Base-by-base conservation (phyloP, 1,140 invertebrate genomes). In the Philopotamus ludificatus region DNA sequence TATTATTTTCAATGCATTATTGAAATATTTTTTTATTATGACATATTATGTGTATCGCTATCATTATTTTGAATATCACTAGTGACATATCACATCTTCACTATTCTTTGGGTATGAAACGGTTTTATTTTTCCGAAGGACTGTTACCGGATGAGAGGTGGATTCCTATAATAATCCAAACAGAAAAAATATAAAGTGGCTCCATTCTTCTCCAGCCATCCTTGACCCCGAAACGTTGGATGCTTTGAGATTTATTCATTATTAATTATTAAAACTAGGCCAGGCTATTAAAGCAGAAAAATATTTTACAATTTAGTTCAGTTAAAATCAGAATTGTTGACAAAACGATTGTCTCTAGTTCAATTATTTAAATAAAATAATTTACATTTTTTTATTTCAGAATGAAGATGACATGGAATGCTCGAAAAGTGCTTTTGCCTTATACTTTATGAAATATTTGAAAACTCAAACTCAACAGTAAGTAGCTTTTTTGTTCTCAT, bases 391-490 rank as follows among this genome's bases (percentile, higher is more conserved):
- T 3, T 26, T 41, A 9, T 68, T 65, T 21, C 23, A 68, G 59
- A 54, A 65, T 45, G 50, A 51, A 23, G 54, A 60, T 4, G 44
- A 44, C 7, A 60, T 51, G 20, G 22, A 18, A 4, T 67, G 61
- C 51, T 65, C 68, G 15, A 45, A 58, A 50, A 54, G 45, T 28
- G 68, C 67, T 26, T 70, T 70, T 34, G 53, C 54, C 20, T 20
- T 62, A 1, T 58, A 64, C 25, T 67, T 70, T 47, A 44, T 61
- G 1, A 44, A 54, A 10, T 64, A 57, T 34, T 26, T 70, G 12
- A 26, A 55, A 47, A 60, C 39, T 18, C 60, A 67, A 42, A 70
- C 68, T 20, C 47, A 70, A 51, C 23, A 60, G 65, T 70, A 60
- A 45, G 20, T 51, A 41, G 26, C 15, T 51, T 50, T 9, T 8